Evolutionary conservation across 2,888 invertebrate genomes (phyloP), one percentile per base, ranked within the genome.

Genomic region (Protodeltote pygarga): DNA sequence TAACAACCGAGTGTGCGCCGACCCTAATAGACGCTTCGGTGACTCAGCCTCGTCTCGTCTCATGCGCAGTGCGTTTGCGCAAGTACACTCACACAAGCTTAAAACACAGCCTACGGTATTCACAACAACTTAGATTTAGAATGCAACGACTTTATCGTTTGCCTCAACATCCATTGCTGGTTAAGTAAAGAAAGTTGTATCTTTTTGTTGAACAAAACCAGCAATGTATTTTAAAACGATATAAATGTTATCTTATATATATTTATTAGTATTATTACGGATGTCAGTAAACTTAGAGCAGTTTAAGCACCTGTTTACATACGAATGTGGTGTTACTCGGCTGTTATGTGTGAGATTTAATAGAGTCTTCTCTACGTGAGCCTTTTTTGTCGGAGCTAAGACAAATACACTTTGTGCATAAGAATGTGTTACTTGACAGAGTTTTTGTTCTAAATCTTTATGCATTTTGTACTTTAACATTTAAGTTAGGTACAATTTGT

Each of bases 281-380:
- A 86, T 85, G 88, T 87, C 85, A 85, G 85, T 85, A 85, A 85
- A 88, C 83, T 84, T 79, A 73, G 54, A 75, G 75, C 72, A 75
- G 79, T 78, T n/a, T 80, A 85, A 85, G 79, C 88, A 87, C 85
- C 83, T 88, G 89, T 88, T 89, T 87, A 85, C 85, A 82, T 83
- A 83, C 73, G 77, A 77, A 78, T 77, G 78, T 75, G 76, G 76
- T 81, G 81, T 79, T 75, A 74, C 66, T 73, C 54, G 68, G 61
- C 48, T 68, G 57, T 65, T 75, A 77, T 78, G 79, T 80, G 80
- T 79, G 79, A 83, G 82, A 85, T 86, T 86, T 87, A 83, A 89
- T 87, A 82, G 79, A 88, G 83, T 78, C 77, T 73, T 86, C 72
- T 69, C 69, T 65, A 69, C 72, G 71, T 71, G 74, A 67, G 35